Conservation (phyloP, 2,113 vertebrate genomes). For the Stictonetta naevosa region DNA sequence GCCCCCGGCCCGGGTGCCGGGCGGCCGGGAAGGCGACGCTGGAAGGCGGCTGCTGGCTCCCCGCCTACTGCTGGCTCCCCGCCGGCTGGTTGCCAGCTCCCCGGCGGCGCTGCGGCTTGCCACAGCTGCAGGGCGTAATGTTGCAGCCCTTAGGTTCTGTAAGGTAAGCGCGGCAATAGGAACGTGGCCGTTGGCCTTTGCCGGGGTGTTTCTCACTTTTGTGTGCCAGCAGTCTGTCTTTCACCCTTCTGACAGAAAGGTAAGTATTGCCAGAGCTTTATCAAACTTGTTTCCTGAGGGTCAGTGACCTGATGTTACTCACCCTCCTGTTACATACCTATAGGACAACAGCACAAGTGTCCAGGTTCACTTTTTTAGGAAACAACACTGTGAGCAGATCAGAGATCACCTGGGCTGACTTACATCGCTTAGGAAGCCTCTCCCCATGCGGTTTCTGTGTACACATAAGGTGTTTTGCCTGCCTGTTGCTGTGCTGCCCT, state of each 20-base stretch:
- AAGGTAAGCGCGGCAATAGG: neutral
- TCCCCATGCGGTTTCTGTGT: neutral
- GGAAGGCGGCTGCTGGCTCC: neutral
- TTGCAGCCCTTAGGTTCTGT: neutral
- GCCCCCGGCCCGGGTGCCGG: too few relatives aligned
- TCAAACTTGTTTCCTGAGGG: neutral
- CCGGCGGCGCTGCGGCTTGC: neutral
- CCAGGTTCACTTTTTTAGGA: neutral
- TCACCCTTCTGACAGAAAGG: neutral
- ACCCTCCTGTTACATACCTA: neutral
- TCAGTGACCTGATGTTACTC: neutral
- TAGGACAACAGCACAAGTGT: neutral
- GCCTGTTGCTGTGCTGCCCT: neutral
- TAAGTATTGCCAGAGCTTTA: neutral
- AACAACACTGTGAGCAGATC: neutral
- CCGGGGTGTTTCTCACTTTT: neutral
- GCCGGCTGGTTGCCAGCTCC: neutral
- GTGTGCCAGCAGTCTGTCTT: neutral
- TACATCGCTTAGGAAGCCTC: neutral
- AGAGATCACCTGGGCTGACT: neutral
- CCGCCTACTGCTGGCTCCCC: neutral
- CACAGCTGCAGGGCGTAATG: rapidly evolving
- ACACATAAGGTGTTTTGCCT: neutral
- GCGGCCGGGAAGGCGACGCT: neutral
- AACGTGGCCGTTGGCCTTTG: neutral